Base-by-base conservation (phyloP, 2,888 invertebrate species). In the Drosophila phalerata region DNA sequence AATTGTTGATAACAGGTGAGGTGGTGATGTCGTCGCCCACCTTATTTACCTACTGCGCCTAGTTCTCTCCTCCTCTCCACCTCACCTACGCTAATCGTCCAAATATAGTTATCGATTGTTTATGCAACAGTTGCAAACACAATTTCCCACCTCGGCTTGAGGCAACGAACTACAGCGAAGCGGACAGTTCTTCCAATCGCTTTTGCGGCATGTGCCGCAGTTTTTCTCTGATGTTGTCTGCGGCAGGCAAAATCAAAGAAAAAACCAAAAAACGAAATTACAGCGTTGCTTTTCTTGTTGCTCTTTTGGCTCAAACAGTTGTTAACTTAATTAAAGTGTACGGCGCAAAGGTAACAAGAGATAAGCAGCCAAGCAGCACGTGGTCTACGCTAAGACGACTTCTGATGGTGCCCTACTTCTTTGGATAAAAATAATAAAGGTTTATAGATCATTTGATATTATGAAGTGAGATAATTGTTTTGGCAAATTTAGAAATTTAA, bases 301-400 rank as follows among this genome's bases (percentile, higher is more conserved):
- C 69, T 62, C 62, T 63, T 65, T 60, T 61, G 72, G 52, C 45
- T 53, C 65, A 69, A 78, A 77, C 83, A 70, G 75, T 85, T 85
- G 83, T 81, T 85, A 87, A 83, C 79, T 81, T 87, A 85, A 83
- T 87, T 87, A 85, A 79, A 85, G 81, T 72, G 73, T 56, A 71
- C 58, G 48, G 75, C 58, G 42, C 57, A 73, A 73, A 72, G 61
- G 73, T 55, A 71, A 76, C 66, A 48, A 60, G 62, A 67, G 72
- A 47, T 65, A 73, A 72, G 47, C 63, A 68, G 34, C 45, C 45
- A 64, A 62, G 10, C 19, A 53, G 42, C 64, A 69, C 57, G 61
- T 55, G 67, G 43, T 8, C 8, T 37, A 15, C 30, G 56, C 25
- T 34, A 2, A 19, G 43, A 6, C 30, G 45, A 57, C 34, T 57